Percentiles rank a stretch among this genome's conserved stretches.
Conservation (phyloP, 92 coral and sea anemone genomes). For the Umimayanthus chanpuru region DNA sequence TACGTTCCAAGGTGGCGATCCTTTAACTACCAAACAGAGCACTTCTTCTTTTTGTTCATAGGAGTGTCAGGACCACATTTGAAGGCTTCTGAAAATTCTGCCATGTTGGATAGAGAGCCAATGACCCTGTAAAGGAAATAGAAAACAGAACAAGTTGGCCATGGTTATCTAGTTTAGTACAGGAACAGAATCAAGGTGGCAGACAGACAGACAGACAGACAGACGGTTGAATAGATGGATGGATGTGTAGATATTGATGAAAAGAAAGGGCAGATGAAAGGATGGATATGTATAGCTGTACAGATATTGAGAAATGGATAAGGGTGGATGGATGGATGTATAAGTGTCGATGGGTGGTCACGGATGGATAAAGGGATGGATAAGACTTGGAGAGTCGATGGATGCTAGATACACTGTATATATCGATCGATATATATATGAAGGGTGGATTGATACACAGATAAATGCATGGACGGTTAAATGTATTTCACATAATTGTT, state of each 20-base stretch:
- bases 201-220: not conserved
- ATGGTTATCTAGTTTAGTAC: too few species aligned
- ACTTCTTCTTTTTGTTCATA: slow-evolving; percentile 31
- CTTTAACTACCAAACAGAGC: slow-evolving; percentile 31
- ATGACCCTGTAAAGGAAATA: not conserved
- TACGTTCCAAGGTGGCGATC: not conserved
- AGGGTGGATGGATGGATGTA: not conserved
- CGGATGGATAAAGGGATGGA: not conserved
- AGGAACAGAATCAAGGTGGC: not conserved
- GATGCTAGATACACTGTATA: not conserved
- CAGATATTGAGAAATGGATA: not conserved
- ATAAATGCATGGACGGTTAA: not conserved
- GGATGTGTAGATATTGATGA: not conserved
- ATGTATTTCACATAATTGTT: too few species aligned
- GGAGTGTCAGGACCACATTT: slow-evolving; percentile 1
- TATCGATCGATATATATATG: too few species aligned
- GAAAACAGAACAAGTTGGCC: not conserved
- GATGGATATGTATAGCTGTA: not conserved
- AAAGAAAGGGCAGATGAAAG: not conserved
- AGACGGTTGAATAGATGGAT: too few species aligned
- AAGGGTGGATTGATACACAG: not conserved
- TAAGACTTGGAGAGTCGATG: too few species aligned
- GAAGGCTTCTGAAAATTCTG: slow-evolving; percentile 28
- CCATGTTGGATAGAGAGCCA: slow-evolving; percentile 38
- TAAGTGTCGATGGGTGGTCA: not conserved